Base-by-base conservation (phyloP, 2,797 vertebrate genomes). In the Sphenopsis melanotis region DNA sequence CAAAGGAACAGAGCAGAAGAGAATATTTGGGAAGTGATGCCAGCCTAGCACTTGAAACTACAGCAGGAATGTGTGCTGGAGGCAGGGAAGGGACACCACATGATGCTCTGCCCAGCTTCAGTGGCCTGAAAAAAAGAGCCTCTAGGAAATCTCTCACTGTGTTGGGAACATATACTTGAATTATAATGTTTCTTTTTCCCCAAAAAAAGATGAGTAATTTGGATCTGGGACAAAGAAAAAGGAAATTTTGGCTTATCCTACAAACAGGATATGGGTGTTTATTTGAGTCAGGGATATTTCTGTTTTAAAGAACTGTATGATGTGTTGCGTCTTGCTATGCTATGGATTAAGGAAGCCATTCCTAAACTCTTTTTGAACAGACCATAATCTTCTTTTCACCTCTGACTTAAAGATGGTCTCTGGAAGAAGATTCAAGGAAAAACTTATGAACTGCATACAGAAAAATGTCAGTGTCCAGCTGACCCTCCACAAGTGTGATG, bases 251-350 rank as follows among this genome's bases (percentile, higher is more conserved):
- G 30, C 65, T 90, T 3, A 3, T 72, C 32, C 52, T 84, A 41
- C 59, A 79, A 81, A 78, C 77, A 93, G 65, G 89, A 86, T 90
- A 59, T 78, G 74, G 50, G 29, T 88, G 85, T 88, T 94, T 80
- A 74, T 57, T 63, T 78, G 57, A 83, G 20, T 56, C n/a, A 59
- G 29, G 36, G 32, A 65, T 81, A 82, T 60, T 94, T 78, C 36
- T 46, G 14, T 53, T 93, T 81, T 84, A 81, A 78, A 70, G 39
- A 84, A 56, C 19, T 50, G 10, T 24, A 47, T 71, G 11, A 52
- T 81, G 63, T 46, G 27, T 34, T 78, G 3, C 56, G 80, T 93
- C 49, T 90, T 80, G 57, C 27, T 78, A n/a, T 53, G 32, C 34
- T 90, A 12, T 50, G 52, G 50, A 83, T 46, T 64, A 46, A 78